A percentile compares a stretch with the other conserved stretches of the same genome.
Evolutionary conservation across 2,888 invertebrate genomes (phyloP).

Genomic region (Dolichomitus sp.): DNA sequence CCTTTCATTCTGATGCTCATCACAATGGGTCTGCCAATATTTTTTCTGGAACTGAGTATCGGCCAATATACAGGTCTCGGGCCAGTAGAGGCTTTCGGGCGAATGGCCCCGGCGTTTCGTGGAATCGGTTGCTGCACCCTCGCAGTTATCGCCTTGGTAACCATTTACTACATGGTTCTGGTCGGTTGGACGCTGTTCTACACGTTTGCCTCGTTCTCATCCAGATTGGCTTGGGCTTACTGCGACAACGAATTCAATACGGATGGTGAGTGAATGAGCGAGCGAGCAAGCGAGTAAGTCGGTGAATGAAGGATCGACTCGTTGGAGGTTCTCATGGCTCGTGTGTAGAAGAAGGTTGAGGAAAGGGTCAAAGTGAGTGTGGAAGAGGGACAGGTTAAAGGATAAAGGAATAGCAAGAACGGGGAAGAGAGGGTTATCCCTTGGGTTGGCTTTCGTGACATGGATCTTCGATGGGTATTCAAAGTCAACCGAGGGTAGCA

Average conservation of each 20-base stretch:
- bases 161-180: conserved; percentile 93
- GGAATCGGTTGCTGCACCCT: conserved; percentile 90
- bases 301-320: conserved; percentile 9
- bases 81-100: conserved; percentile 89
- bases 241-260: conserved; percentile 90
- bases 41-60: conserved; percentile 92
- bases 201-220: conserved; percentile 90
- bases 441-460: conserved; percentile 44
- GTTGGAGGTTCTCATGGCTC: no score
- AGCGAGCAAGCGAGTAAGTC: background rate
- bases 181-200: conserved; percentile 93
- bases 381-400: background rate
- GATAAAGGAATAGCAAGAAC: conserved; percentile 16
- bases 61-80: conserved; percentile 94
- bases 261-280: conserved; percentile 86
- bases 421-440: conserved; percentile 27
- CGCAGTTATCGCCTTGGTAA: conserved; percentile 91
- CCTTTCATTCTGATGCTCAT: conserved; percentile 92
- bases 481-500: conserved; percentile 39
- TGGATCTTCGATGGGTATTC: conserved; percentile 51
- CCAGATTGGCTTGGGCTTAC: conserved; percentile 90
- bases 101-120: conserved; percentile 88
- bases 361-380: conserved; percentile 18
- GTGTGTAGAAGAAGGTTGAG: no score
- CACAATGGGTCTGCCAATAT: conserved; percentile 93